Conservation (phyloP, 2,888 invertebrate species). For the Orgyia antiqua region DNA sequence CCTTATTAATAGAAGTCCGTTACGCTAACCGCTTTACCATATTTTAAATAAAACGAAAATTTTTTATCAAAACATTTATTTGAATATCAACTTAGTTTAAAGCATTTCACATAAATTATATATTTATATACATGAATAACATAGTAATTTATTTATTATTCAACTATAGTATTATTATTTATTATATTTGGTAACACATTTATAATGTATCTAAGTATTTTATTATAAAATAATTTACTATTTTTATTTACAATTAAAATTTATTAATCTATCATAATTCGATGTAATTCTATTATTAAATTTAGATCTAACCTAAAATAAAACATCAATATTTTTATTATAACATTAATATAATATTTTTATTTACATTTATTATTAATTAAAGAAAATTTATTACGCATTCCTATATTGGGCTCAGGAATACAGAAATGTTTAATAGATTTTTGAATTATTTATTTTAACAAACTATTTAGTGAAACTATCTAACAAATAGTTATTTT, state of each 20-base stretch:
- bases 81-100: slow-evolving; percentile 24
- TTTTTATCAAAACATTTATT: slow-evolving; percentile 32
- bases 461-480: neutral
- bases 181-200: slow-evolving; percentile 11
- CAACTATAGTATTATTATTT: neutral
- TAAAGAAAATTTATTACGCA: slow-evolving; percentile 20
- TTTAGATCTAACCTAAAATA: too few relatives aligned
- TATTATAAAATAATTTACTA: slow-evolving; percentile 9
- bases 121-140: slow-evolving; percentile 14
- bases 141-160: slow-evolving; percentile 6
- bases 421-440: slow-evolving; percentile 37
- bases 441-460: slow-evolving; percentile 7
- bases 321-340: slow-evolving; percentile 9
- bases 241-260: slow-evolving; percentile 16
- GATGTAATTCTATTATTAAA: slow-evolving; percentile 31
- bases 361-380: slow-evolving; percentile 11
- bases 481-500: neutral
- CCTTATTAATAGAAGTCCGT: too few relatives aligned
- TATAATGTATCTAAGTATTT: slow-evolving; percentile 9
- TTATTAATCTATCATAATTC: slow-evolving; percentile 20
- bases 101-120: slow-evolving; percentile 29
- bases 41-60: slow-evolving; percentile 3
- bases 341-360: slow-evolving; percentile 4
- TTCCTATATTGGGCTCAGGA: slow-evolving; percentile 47
- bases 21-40: too few relatives aligned